These are phyloP conservation scores for Matsumyia berberina DNA, from an alignment of 2,888 invertebrate genomes.

Conservation along the genomic window DNA sequence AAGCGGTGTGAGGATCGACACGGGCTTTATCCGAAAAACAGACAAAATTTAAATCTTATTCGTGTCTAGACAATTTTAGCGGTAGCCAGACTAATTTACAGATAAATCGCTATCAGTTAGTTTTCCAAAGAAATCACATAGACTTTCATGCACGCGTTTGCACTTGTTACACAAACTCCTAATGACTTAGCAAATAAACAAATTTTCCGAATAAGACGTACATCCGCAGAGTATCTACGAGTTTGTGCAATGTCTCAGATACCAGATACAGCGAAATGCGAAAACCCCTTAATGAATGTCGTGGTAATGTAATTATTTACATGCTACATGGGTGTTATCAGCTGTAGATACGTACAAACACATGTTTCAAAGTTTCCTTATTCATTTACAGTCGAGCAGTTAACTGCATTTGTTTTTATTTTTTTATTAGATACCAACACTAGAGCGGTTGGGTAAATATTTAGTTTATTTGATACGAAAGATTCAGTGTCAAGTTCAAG, in stretches of 20 bases:
- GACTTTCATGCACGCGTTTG: not conserved
- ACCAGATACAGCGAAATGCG: not conserved
- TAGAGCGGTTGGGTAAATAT: slow-evolving; percentile 1
- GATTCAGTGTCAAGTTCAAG: not conserved
- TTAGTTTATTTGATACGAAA: not conserved
- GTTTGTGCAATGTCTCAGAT: not conserved
- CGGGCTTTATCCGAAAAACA: not conserved
- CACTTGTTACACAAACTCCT: not conserved
- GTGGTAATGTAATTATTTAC: not conserved
- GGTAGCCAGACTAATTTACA: not conserved
- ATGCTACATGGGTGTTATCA: not conserved
- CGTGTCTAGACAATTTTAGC: no score
- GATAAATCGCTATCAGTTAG: slow-evolving; percentile 4
- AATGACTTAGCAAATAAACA: not conserved
- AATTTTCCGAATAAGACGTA: not conserved
- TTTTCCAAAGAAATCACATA: not conserved
- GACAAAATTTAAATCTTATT: not conserved
- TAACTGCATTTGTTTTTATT: no score
- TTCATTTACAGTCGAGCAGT: not conserved
- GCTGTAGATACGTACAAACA: not conserved
- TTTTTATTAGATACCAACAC: no score
- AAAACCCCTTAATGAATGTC: not conserved
- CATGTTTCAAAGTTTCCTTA: not conserved
- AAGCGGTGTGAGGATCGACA: not conserved
- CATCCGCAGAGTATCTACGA: no score